Evolutionary conservation across 2,888 invertebrate species (phyloP).

Genomic region (Ormyrus nitidulus): DNA sequence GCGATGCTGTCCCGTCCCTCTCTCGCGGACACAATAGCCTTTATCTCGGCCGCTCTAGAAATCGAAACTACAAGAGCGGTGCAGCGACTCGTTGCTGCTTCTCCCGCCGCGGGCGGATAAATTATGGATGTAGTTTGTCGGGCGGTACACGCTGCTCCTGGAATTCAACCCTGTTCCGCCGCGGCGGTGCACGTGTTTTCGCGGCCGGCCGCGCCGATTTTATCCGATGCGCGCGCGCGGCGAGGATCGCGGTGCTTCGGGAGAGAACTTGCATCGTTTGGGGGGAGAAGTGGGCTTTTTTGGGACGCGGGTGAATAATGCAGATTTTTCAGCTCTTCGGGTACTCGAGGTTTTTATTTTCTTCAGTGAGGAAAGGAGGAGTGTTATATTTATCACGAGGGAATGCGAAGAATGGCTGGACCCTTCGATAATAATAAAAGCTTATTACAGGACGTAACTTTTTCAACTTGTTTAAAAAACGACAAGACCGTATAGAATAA

Average conservation of each 20-base stretch:
- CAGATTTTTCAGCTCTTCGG: neutral
- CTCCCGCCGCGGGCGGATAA: neutral
- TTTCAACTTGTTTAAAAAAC: too few relatives aligned
- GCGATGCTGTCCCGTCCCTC: too few relatives aligned
- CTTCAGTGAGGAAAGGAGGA: too few relatives aligned
- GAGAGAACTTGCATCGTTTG: neutral
- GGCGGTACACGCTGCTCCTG: neutral
- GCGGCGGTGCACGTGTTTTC: neutral
- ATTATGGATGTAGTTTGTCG: conserved; percentile 21
- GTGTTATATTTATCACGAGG: too few relatives aligned
- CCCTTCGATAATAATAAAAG: too few relatives aligned
- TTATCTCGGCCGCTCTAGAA: conserved; percentile 15
- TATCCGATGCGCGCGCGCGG: neutral
- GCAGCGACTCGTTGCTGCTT: neutral
- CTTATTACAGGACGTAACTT: too few relatives aligned
- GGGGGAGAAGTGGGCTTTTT: neutral
- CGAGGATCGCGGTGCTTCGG: too few relatives aligned
- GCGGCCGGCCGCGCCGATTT: too few relatives aligned
- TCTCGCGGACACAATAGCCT: too few relatives aligned
- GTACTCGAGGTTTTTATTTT: too few relatives aligned
- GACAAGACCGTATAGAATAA: too few relatives aligned
- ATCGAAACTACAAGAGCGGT: conserved; percentile 29
- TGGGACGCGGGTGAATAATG: neutral
- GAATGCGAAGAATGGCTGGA: too few relatives aligned
- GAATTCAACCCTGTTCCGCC: neutral